Base-by-base conservation (phyloP, 2,113 vertebrate species). In the Chionodraco myersi region DNA sequence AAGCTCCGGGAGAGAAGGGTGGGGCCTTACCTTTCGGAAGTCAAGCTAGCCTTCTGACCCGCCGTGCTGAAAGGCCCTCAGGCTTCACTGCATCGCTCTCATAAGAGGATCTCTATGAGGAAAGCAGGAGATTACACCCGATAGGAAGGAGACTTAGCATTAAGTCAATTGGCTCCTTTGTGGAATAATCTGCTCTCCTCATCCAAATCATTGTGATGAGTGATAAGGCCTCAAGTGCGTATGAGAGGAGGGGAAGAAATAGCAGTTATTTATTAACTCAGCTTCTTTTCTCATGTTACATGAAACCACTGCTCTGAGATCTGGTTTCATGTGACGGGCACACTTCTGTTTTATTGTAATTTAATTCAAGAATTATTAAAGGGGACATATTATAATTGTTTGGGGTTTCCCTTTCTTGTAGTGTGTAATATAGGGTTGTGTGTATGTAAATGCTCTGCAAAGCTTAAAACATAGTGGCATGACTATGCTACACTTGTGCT, bases 31-130 rank as follows among this genome's bases (percentile, higher is more conserved):
- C 77, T 80, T 69, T 83, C 82, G 53, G 86, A 90, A 87, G 89
- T 84, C 62, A 89, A 84, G 64, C 65, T 77, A 79, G 84, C 89
- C 84, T 72, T 60, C 75, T 91, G 85, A 88, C 79, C 86, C n/a
- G 5, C 23, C 0, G 44, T 63, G 64, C 75, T 86, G 74, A 88
- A 80, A 87, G 78, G 80, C 41, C 65, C 48, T 62, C 10, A 52
- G 84, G 80, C 76, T 64, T 75, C 1, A 3, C 80, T 11, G 77
- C 65, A 0, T 80, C 30, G 30, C 84, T 86, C 66, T 61, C 61
- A 77, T 80, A 52, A 80, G 71, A 73, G 82, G 78, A 90, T 83
- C 82, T 88, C 52, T 69, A 26, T 56, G 64, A 68, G 82, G 60
- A 83, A 72, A 79, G 81, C 77, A 72, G 73, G 67, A 88, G 83